Base-by-base conservation (phyloP, 2,113 vertebrate species). In the Pithys albifrons region DNA sequence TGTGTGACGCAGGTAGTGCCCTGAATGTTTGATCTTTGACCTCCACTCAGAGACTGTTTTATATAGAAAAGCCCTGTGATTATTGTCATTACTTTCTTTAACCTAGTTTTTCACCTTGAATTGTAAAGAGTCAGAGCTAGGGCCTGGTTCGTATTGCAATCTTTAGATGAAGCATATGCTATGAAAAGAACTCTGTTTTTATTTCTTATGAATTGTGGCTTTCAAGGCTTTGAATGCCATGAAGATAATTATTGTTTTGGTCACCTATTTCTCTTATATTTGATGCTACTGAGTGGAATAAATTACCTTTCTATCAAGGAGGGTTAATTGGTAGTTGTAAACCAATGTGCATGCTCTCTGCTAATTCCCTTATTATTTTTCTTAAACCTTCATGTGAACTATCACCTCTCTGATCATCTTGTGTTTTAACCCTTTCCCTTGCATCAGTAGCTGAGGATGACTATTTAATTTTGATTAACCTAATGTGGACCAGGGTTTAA, bases 1-100 rank as follows among this genome's bases (percentile, higher is more conserved):
- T 87, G 70, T 96, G 88, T 96, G 93, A 96, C 78, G 78, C 61
- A 97, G 96, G 96, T 95, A 96, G 95, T 89, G 95, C 94, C 91
- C 77, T 43, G 87, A 96, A 95, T 92, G 73, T 93, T 94, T 97
- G 97, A 98, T 98, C 98, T 98, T 96, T 98, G 98, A 98, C 98
- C 98, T 98, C 85, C 76, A 97, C 96, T 98, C 96, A 95, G 94
- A 96, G 90, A 91, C 81, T 95, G 96, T 97, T 98, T 98, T 97
- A 98, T 98, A 98, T 93, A 98, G 97, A 98, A 98, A 98, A 98
- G 97, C 88, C 91, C 88, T 93, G 52, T 97, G 97, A 98, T 98
- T 98, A 98, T 95, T 98, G 93, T 89, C 94, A 95, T 98, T 97
- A 94, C 97, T 97, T 97, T 97, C 97, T 97, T 97, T 97, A 95